These are phyloP conservation scores for Petaurus breviceps DNA, from an alignment of 2,113 vertebrate species.

Conservation along the genomic window DNA sequence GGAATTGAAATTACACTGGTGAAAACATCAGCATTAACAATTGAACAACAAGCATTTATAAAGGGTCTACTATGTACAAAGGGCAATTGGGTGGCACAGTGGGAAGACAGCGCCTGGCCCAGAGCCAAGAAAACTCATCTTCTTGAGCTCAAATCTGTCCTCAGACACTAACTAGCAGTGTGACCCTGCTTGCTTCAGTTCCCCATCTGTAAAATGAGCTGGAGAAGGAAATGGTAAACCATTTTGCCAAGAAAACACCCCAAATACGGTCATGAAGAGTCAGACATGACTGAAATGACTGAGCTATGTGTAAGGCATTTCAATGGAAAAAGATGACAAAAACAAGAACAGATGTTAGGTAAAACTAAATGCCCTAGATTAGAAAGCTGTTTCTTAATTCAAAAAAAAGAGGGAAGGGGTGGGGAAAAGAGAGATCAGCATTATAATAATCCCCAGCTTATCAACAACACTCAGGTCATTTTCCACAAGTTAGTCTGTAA, in stretches of 20 bases:
- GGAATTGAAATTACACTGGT: not conserved
- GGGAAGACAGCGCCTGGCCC: not conserved
- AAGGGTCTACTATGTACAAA: not conserved
- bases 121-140: not conserved
- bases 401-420: not conserved
- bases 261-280: not conserved
- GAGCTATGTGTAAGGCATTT: not conserved
- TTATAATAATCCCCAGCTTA: not conserved
- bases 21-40: not conserved
- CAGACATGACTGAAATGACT: not conserved
- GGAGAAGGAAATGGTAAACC: not conserved
- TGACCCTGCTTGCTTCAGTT: not conserved
- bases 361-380: not conserved
- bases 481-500: not conserved
- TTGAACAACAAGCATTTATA: not conserved
- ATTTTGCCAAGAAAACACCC: not conserved
- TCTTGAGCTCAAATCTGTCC: not conserved
- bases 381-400: not conserved
- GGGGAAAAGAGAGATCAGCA: not conserved
- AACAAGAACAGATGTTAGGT: not conserved
- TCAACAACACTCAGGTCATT: not conserved
- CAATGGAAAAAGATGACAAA: not conserved
- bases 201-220: not conserved
- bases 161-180: not conserved
- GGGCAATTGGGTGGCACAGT: not conserved